These are phyloP conservation scores for Plotosus lineatus DNA, from an alignment of 2,113 vertebrate genomes.

Conservation along the genomic window DNA sequence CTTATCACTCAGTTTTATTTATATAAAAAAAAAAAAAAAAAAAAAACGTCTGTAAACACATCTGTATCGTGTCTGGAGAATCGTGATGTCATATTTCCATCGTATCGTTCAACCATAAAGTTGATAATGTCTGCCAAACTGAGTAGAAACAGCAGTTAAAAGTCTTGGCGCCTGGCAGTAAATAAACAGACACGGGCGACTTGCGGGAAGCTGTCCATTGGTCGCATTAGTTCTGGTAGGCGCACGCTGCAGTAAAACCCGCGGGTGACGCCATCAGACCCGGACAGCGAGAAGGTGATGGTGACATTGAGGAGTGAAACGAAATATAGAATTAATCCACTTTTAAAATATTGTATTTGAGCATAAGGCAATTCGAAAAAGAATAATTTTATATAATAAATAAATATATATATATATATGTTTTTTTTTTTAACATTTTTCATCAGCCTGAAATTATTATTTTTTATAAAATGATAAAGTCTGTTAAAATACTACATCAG, in stretches of 20 bases:
- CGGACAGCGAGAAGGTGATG: background rate
- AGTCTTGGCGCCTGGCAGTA: constrained; percentile 18
- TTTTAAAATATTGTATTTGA: background rate
- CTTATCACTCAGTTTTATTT: background rate
- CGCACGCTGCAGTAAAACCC: constrained; percentile 18
- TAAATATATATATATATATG: no score
- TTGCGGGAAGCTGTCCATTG: constrained; percentile 19
- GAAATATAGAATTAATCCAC: background rate
- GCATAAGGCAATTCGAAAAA: background rate
- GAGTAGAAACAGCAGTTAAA: background rate
- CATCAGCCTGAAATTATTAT: no score
- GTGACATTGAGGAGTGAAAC: background rate
- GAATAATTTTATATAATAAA: no score
- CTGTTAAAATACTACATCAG: no score
- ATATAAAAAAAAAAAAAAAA: background rate
- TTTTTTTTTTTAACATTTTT: no score
- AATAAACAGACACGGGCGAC: constrained; percentile 17
- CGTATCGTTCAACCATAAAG: background rate
- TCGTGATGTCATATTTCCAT: background rate
- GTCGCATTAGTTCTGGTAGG: constrained; percentile 26
- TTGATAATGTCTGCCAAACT: background rate
- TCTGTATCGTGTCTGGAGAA: background rate
- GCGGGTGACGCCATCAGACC: background rate
- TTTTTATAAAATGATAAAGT: no score
- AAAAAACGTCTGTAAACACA: background rate